Percentiles rank a stretch among this genome's conserved stretches.
phyloP scores from a whole-genome alignment of 2,888 invertebrate genomes.

The Halictus ligatus region DNA sequence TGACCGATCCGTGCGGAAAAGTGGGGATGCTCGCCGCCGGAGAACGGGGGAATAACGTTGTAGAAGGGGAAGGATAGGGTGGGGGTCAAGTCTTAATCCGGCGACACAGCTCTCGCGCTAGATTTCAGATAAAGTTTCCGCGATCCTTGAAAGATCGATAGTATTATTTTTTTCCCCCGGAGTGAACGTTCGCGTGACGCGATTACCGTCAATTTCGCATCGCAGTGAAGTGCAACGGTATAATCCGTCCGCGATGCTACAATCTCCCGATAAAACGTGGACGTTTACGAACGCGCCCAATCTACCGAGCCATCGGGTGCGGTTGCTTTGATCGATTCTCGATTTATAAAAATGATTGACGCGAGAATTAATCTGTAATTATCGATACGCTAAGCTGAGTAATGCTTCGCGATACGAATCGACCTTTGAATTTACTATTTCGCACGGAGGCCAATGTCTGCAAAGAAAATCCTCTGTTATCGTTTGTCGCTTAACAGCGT shows the following conservation, averaged over 20 bases:
- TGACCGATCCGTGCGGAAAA: no score
- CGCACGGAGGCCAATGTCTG: background rate
- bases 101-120: background rate
- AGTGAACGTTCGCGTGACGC: background rate
- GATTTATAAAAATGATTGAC: background rate
- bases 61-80: no score
- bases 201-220: background rate
- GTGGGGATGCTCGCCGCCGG: no score
- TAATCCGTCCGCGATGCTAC: slow-evolving; percentile 8
- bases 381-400: background rate
- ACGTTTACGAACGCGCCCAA: background rate
- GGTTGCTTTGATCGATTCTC: background rate
- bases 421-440: background rate
- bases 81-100: no score
- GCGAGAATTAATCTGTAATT: background rate
- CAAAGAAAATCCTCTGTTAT: background rate
- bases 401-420: background rate
- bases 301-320: background rate
- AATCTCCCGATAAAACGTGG: background rate
- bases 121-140: slow-evolving; percentile 17
- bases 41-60: no score
- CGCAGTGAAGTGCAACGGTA: background rate
- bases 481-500: background rate
- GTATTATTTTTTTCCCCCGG: background rate
- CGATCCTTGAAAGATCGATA: background rate